Evolutionary conservation across 1,140 invertebrate genomes (phyloP).

Genomic region (Eupristina koningsbergeri): DNA sequence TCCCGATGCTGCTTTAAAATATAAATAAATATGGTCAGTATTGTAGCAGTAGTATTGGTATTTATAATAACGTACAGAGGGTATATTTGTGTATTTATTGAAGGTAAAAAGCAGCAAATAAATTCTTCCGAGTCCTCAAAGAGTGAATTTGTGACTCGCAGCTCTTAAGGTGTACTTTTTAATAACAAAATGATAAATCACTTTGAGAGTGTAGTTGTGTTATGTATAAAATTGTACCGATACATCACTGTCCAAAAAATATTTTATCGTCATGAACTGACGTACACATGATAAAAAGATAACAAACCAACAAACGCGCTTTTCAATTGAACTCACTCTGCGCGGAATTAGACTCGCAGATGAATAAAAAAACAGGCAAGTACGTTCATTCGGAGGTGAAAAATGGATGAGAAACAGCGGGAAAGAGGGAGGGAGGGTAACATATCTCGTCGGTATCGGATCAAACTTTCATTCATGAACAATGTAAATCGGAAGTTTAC

Average conservation of each 20-base stretch:
- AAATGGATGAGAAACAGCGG: too few species aligned
- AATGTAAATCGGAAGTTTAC: constrained; percentile 59
- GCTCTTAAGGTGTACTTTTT: background rate
- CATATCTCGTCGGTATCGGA: constrained; percentile 44
- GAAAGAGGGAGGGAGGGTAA: background rate
- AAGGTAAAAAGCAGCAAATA: too few species aligned
- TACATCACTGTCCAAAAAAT: background rate
- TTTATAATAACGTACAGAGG: too few species aligned
- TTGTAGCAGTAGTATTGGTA: too few species aligned
- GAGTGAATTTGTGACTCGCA: background rate
- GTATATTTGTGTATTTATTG: too few species aligned
- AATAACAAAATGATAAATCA: constrained; percentile 1
- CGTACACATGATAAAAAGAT: constrained; percentile 19
- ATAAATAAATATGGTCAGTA: too few species aligned
- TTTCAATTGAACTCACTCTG: constrained; percentile 24
- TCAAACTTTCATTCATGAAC: constrained; percentile 62
- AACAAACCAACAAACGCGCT: constrained; percentile 13
- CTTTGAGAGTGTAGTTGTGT: background rate
- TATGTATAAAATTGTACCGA: background rate
- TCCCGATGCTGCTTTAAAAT: too few species aligned
- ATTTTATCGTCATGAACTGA: background rate
- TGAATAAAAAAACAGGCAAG: constrained; percentile 9
- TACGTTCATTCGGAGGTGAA: too few species aligned
- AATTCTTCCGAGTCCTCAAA: background rate
- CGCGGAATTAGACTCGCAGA: background rate